These are phyloP conservation scores for Luehdorfia chinensis DNA, from an alignment of 1,140 invertebrate genomes.

Conservation along the genomic window DNA sequence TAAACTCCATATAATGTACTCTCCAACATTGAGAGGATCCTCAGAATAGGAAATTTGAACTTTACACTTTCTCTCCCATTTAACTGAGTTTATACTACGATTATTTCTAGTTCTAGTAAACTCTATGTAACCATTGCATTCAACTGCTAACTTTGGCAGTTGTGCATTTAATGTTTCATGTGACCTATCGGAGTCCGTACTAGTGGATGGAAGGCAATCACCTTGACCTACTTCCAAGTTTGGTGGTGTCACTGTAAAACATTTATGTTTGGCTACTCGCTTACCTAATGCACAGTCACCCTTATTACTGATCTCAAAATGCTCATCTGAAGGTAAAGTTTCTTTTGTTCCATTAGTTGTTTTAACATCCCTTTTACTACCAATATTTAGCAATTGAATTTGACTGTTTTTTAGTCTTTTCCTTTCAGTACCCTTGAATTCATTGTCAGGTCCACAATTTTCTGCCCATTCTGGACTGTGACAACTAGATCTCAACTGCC, in stretches of 20 bases:
- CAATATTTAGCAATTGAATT: slow-evolving; percentile 15
- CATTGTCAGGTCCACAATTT: slow-evolving; percentile 42
- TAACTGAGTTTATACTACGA: slow-evolving; percentile 65
- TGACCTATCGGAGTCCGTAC: slow-evolving; percentile 52
- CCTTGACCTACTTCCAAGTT: slow-evolving; percentile 66
- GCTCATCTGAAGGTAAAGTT: slow-evolving; percentile 21
- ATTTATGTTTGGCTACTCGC: slow-evolving; percentile 37
- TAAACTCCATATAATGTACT: slow-evolving; percentile 78
- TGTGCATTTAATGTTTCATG: slow-evolving; percentile 58
- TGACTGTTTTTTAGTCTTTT: slow-evolving; percentile 26
- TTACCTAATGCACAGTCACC: slow-evolving; percentile 47
- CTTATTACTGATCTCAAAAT: slow-evolving; percentile 39
- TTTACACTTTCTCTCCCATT: slow-evolving; percentile 78
- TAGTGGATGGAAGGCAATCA: slow-evolving; percentile 67
- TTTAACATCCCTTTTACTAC: slow-evolving; percentile 17
- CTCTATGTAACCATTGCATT: slow-evolving; percentile 74
- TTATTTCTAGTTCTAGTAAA: slow-evolving; percentile 74
- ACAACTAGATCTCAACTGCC: slow-evolving; percentile 35
- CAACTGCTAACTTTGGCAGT: slow-evolving; percentile 54
- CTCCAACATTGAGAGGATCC: slow-evolving; percentile 68
- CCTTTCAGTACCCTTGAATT: slow-evolving; percentile 27
- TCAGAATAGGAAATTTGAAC: slow-evolving; percentile 77
- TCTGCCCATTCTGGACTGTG: slow-evolving; percentile 63
- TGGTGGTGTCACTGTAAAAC: slow-evolving; percentile 46
- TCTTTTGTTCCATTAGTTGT: slow-evolving; percentile 30